These are phyloP conservation scores for Ormyrus nitidulus DNA, from an alignment of 2,888 invertebrate genomes.

Conservation along the genomic window DNA sequence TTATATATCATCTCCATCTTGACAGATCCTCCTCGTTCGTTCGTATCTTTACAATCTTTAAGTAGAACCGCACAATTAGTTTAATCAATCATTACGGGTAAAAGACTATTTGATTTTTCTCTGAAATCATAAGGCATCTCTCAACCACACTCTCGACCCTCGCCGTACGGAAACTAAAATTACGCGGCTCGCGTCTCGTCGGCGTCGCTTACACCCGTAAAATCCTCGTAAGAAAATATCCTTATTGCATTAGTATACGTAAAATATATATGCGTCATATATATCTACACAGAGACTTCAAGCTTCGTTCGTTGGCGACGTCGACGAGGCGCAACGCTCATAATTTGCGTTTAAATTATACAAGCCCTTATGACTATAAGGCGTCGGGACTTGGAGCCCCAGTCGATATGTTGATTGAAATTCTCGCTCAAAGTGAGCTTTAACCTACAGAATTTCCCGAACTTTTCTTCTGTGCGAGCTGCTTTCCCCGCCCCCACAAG, in stretches of 20 bases:
- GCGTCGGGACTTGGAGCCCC: neutral
- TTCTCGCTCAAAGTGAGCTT: neutral
- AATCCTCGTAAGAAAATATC: constrained; percentile 34
- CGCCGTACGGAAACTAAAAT: constrained; percentile 13
- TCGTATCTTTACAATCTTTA: constrained; percentile 57
- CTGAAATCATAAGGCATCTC: constrained; percentile 29
- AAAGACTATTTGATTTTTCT: constrained; percentile 47
- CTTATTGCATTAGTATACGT: neutral
- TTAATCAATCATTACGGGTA: constrained; percentile 35
- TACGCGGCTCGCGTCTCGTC: neutral
- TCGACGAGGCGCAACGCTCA: constrained; percentile 1
- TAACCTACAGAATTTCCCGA: neutral
- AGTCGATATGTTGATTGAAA: constrained; percentile 8
- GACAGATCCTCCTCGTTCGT: constrained; percentile 39
- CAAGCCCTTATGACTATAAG: neutral
- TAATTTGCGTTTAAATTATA: no score
- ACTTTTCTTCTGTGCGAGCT: neutral
- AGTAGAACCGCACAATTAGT: constrained; percentile 45
- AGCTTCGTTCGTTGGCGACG: constrained; percentile 1
- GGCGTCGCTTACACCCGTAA: constrained; percentile 7
- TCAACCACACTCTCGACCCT: constrained; percentile 20
- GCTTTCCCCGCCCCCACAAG: no score
- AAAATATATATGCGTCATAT: constrained; percentile 19
- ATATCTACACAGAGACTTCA: constrained; percentile 10
- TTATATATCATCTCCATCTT: constrained; percentile 36